Base-by-base conservation (phyloP, 2,888 invertebrate species). In the Cephalotes varians region DNA sequence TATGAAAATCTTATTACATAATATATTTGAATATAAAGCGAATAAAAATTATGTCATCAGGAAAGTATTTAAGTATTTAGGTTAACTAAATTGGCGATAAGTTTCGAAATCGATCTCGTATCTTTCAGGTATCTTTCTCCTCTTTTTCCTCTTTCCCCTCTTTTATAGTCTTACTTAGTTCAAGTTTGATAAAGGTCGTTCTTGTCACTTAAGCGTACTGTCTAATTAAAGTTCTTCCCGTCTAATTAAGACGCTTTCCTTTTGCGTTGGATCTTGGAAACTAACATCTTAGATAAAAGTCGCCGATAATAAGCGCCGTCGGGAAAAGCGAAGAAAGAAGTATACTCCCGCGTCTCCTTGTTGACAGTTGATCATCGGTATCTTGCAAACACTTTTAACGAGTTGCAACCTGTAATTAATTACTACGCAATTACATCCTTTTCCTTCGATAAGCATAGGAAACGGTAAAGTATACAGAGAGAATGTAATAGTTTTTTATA, bases 351-450 rank as follows among this genome's bases (percentile, higher is more conserved):
- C 51, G 54, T 65, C 15, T 64, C 18, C n/a, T 25, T 74, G 37
- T 34, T 51, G 21, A 74, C 37, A n/a, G 51, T 77, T 60, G 34
- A 77, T 77, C 31, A 69, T 67, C 67, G 54, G 9, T 25, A 51
- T n/a, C 12, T 69, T 40, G 62, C 25, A 21, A 77, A 85, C 58
- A 83, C 81, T 90, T 87, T 88, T 88, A 88, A 90, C 85, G 85
- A 90, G 84, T 79, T 87, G 74, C 67, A 82, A 67, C 60, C 79
- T 71, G 77, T 86, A 87, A 88, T 88, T 88, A 90, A 88, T 90
- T 88, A 87, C 87, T 87, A 81, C 76, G 76, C 76, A 83, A 60
- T 56, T 77, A 76, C 81, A 83, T 73, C 44, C 79, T 85, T 82
- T 84, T 69, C 49, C 71, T 44, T 76, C 56, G 47, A 44, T 62